These are phyloP conservation scores for Limosa lapponica DNA, from an alignment of 2,797 vertebrate genomes.

Conservation along the genomic window DNA sequence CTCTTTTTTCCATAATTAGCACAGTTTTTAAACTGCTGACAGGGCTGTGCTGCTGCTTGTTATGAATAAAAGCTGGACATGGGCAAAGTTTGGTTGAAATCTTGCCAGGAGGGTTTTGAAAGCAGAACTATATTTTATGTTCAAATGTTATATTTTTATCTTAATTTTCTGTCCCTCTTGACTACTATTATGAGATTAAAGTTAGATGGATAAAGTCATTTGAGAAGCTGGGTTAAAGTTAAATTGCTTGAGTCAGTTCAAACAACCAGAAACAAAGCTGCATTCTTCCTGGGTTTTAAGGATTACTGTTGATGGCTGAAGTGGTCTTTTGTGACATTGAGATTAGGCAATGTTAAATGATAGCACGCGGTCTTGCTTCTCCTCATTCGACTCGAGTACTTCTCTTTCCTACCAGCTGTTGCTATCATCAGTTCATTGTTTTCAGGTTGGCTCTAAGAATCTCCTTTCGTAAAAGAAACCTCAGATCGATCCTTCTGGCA, in stretches of 20 bases:
- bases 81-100: conserved; percentile 25
- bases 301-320: conserved; percentile 59
- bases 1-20: conserved; percentile 49
- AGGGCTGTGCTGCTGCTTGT: neutral
- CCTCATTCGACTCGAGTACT: neutral
- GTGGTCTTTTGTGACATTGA: conserved; percentile 47
- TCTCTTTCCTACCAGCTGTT: conserved; percentile 57
- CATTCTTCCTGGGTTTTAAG: conserved; percentile 58
- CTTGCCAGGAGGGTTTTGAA: conserved; percentile 49
- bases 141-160: conserved; percentile 65
- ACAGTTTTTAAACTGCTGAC: conserved; percentile 24
- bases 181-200: conserved; percentile 70
- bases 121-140: conserved; percentile 47
- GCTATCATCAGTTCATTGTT: conserved; percentile 2
- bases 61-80: conserved; percentile 51
- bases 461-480: conserved; percentile 1
- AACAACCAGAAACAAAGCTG: conserved; percentile 67
- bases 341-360: conserved; percentile 44
- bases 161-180: conserved; percentile 62
- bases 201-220: conserved; percentile 65
- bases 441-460: neutral
- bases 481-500: neutral
- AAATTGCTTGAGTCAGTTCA: conserved; percentile 69
- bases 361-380: conserved; percentile 31
- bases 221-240: conserved; percentile 66